Conservation (phyloP, 2,113 vertebrate genomes). For the Osmerus eperlanus region DNA sequence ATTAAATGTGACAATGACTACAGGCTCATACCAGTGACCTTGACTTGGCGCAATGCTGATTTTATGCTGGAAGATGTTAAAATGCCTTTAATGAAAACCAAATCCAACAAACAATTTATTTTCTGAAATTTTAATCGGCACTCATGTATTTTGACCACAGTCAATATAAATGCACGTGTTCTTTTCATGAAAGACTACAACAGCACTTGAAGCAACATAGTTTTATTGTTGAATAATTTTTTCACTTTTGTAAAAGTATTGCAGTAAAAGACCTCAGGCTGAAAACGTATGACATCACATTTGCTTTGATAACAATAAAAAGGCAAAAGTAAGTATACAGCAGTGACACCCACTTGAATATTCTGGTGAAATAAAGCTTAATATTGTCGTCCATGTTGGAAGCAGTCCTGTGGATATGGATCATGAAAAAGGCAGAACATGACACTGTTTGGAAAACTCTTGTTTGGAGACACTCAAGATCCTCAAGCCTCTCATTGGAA, state of each 20-base stretch:
- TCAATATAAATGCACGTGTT: conserved; percentile 93
- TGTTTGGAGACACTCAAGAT: too few relatives aligned
- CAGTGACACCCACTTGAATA: conserved; percentile 70
- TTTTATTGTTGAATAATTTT: conserved; percentile 57
- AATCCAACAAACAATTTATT: conserved; percentile 18
- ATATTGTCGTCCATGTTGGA: conserved; percentile 53
- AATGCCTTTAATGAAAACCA: background rate
- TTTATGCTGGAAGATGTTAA: background rate
- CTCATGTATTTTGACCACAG: conserved; percentile 86
- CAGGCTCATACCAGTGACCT: too few relatives aligned
- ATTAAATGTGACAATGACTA: too few relatives aligned
- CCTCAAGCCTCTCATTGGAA: conserved; percentile 64
- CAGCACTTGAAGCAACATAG: conserved; percentile 90
- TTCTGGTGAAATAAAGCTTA: conserved; percentile 11
- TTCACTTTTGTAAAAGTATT: conserved; percentile 87
- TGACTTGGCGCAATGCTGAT: background rate
- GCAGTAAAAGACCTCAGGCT: conserved; percentile 89
- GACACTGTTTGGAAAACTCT: conserved; percentile 63
- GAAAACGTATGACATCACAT: conserved; percentile 89
- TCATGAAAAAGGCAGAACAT: conserved; percentile 66
- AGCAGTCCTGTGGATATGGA: conserved; percentile 73
- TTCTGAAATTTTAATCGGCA: conserved; percentile 87
- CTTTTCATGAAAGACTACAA: conserved; percentile 80
- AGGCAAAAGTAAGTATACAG: conserved; percentile 70
- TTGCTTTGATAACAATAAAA: conserved; percentile 82